Evolutionary conservation across 2,113 vertebrate species (phyloP).

Genomic region (Pseudorectes ferrugineus): DNA sequence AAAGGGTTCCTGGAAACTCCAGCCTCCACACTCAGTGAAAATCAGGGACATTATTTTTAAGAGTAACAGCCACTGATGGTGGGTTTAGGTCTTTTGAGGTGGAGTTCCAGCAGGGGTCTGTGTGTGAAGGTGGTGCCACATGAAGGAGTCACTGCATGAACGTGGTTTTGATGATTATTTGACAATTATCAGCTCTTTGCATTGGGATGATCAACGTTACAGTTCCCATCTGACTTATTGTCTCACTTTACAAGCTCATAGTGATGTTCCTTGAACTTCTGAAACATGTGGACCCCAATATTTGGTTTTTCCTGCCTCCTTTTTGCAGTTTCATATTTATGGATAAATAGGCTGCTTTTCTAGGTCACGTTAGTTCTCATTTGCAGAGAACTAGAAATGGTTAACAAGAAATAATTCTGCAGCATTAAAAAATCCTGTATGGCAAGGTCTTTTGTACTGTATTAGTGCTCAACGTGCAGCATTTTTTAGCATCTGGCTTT

Average conservation of each 20-base stretch:
- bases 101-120: not conserved
- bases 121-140: not conserved
- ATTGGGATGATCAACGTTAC: fast-evolving
- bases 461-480: not conserved
- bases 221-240: fast-evolving
- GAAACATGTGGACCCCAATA: not conserved
- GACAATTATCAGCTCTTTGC: not conserved
- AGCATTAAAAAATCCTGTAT: not conserved
- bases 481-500: not conserved
- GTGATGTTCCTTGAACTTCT: not conserved
- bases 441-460: not conserved
- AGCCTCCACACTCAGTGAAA: not conserved
- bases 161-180: fast-evolving
- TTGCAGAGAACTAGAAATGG: not conserved
- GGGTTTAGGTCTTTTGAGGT: not conserved
- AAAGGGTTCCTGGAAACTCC: not conserved
- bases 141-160: fast-evolving
- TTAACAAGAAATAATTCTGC: not conserved
- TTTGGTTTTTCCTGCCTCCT: not conserved
- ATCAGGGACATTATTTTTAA: not conserved
- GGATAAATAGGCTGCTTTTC: not conserved
- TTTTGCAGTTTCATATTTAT: not conserved
- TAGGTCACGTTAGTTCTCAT: fast-evolving
- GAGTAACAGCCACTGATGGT: not conserved
- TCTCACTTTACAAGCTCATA: not conserved